These are phyloP conservation scores for Drosophila kuntzei DNA, from an alignment of 2,888 invertebrate genomes.

Conservation along the genomic window DNA sequence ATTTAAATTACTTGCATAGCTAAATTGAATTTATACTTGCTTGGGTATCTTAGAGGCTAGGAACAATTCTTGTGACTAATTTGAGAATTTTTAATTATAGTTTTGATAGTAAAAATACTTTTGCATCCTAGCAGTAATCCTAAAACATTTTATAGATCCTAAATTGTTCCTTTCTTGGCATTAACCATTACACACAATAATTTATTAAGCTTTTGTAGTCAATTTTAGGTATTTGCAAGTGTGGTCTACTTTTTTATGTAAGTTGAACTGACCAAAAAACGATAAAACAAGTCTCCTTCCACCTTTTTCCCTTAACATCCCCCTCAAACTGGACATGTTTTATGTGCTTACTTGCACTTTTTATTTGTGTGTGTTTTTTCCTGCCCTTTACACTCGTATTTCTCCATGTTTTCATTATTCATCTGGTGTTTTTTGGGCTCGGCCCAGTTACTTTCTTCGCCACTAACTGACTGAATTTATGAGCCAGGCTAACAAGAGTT, in stretches of 20 bases:
- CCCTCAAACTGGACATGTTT: slow-evolving; percentile 34
- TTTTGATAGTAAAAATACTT: no score
- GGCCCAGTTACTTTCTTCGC: slow-evolving; percentile 35
- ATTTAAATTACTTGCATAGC: no score
- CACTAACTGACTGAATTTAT: slow-evolving; percentile 28
- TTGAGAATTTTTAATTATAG: no score
- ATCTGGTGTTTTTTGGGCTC: slow-evolving; percentile 28
- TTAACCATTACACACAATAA: background rate
- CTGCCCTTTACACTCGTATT: slow-evolving; percentile 17
- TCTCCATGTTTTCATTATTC: slow-evolving; percentile 49
- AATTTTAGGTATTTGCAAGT: background rate
- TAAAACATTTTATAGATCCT: no score
- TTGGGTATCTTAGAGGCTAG: no score
- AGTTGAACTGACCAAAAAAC: slow-evolving; percentile 5
- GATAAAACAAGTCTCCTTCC: slow-evolving; percentile 10
- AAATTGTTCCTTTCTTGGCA: background rate
- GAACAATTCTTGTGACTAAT: no score
- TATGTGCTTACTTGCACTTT: slow-evolving; percentile 66
- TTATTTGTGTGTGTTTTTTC: slow-evolving; percentile 21
- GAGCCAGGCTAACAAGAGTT: slow-evolving; percentile 12
- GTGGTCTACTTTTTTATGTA: slow-evolving; percentile 6
- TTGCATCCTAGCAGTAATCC: no score
- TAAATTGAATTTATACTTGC: no score
- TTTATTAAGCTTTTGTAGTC: slow-evolving; percentile 3
- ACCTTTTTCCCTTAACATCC: slow-evolving; percentile 3